These are phyloP conservation scores for Griposia aprilina DNA, from an alignment of 2,888 invertebrate species.

Conservation along the genomic window DNA sequence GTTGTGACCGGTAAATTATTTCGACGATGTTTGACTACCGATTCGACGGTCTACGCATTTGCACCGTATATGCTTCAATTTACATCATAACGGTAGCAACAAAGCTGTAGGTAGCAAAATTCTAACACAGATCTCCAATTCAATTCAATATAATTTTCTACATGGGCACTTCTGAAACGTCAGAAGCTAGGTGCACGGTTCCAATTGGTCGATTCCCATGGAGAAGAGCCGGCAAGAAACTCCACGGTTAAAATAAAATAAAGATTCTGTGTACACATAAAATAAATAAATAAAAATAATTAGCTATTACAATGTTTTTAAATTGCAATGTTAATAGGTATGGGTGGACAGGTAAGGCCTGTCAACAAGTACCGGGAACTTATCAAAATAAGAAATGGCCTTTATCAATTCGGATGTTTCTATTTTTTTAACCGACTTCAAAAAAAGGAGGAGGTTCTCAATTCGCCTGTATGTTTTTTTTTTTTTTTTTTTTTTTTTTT, in stretches of 20 bases:
- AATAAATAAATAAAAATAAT: no score
- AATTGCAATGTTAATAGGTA: neutral
- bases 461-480: no score
- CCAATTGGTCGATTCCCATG: neutral
- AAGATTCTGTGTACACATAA: no score
- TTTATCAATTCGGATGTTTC: no score
- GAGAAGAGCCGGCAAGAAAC: neutral
- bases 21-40: neutral
- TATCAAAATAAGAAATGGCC: neutral
- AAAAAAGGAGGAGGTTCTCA: no score
- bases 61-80: constrained; percentile 5
- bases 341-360: neutral
- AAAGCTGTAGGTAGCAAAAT: neutral
- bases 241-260: neutral
- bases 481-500: no score
- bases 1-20: neutral
- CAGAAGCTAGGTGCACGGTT: neutral
- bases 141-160: neutral
- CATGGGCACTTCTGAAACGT: neutral
- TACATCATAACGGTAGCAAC: constrained; percentile 6
- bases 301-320: no score
- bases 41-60: constrained; percentile 10
- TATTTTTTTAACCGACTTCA: no score
- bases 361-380: neutral
- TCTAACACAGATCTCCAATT: neutral